Conservation (phyloP, 1,140 invertebrate species). For the Druon quercuslanigerum region DNA sequence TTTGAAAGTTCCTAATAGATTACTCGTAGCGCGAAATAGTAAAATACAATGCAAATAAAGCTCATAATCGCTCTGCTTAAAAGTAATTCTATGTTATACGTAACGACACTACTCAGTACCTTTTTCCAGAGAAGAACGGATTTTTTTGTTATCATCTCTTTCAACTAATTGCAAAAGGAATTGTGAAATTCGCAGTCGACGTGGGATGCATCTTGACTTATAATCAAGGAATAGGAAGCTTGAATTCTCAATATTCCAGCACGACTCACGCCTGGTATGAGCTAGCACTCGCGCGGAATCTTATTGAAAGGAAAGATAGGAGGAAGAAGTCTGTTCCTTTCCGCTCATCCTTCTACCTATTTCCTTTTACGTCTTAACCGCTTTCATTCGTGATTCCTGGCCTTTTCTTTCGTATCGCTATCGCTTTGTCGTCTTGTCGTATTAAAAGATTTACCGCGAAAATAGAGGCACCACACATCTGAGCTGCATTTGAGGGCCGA, state of each 20-base stretch:
- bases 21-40: no score
- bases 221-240: slow-evolving; percentile 45
- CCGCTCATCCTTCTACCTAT: slow-evolving; percentile 37
- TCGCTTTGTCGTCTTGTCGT: slow-evolving; percentile 50
- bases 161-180: background rate
- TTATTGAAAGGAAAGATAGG: slow-evolving; percentile 65
- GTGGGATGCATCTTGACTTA: slow-evolving; percentile 31
- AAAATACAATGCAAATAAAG: no score
- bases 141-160: no score
- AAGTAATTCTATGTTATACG: no score
- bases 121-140: no score
- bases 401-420: slow-evolving; percentile 49
- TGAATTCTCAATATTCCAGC: slow-evolving; percentile 60
- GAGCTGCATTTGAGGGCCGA: background rate
- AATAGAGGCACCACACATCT: slow-evolving; percentile 35
- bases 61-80: no score
- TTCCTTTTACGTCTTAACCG: slow-evolving; percentile 53
- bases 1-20: no score
- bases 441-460: slow-evolving; percentile 51
- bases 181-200: background rate
- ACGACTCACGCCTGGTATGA: slow-evolving; percentile 58
- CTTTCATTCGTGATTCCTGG: slow-evolving; percentile 51
- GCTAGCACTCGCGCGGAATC: slow-evolving; percentile 62
- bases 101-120: no score
- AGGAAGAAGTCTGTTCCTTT: slow-evolving; percentile 44